Evolutionary conservation across 1,140 invertebrate species (phyloP).

Genomic region (Nymphalis io): DNA sequence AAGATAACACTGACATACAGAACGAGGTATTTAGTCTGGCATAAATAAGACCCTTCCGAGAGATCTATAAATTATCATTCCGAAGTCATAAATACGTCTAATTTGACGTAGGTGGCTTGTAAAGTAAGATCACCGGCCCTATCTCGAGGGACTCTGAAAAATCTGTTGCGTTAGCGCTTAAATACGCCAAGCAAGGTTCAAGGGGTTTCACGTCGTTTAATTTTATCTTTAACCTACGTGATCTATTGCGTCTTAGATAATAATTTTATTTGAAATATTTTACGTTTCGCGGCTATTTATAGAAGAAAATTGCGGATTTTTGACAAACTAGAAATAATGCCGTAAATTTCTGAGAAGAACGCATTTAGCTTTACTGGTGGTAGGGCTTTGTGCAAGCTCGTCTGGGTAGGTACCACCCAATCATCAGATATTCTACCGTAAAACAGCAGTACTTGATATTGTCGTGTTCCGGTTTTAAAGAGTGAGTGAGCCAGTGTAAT

Average conservation of each 20-base stretch:
- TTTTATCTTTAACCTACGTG: background rate
- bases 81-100: constrained; percentile 12
- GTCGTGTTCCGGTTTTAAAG: too few relatives aligned
- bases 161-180: constrained; percentile 16
- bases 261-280: background rate
- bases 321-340: too few relatives aligned
- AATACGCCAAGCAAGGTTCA: background rate
- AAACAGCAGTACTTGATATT: too few relatives aligned
- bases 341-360: too few relatives aligned
- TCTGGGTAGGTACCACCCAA: too few relatives aligned
- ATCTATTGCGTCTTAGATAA: background rate
- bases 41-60: background rate
- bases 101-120: constrained; percentile 12
- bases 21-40: background rate
- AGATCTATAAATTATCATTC: constrained; percentile 2
- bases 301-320: too few relatives aligned
- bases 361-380: too few relatives aligned
- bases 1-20: background rate
- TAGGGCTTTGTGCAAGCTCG: too few relatives aligned
- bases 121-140: constrained; percentile 7
- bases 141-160: constrained; percentile 15
- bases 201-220: background rate
- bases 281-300: too few relatives aligned
- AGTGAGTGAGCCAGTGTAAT: too few relatives aligned
- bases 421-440: too few relatives aligned